Conservation (phyloP, 2,888 invertebrate species). For the Maniola hyperantus region DNA sequence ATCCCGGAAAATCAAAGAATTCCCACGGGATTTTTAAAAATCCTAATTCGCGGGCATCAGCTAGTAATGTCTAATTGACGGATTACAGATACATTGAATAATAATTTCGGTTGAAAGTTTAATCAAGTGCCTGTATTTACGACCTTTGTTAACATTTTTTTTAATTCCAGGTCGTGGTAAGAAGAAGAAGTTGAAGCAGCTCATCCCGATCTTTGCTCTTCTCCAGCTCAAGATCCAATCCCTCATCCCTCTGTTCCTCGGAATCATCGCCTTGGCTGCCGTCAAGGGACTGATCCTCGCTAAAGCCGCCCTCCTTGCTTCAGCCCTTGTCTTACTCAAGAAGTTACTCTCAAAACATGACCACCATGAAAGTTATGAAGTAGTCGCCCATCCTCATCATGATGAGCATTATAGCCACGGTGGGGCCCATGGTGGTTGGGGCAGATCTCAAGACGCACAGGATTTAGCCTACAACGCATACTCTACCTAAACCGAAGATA, state of each 20-base stretch:
- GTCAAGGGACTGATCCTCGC: slow-evolving; percentile 93
- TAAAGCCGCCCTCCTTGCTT: slow-evolving; percentile 91
- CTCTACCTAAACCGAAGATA: slow-evolving; percentile 71
- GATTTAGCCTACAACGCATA: slow-evolving; percentile 89
- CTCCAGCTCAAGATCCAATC: slow-evolving; percentile 91
- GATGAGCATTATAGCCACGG: slow-evolving; percentile 82
- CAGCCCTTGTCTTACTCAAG: slow-evolving; percentile 85
- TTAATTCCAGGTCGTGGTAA: slow-evolving; percentile 86
- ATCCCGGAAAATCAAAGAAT: no score
- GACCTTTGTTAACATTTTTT: not conserved
- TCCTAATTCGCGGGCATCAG: no score
- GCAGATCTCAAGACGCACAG: slow-evolving; percentile 85
- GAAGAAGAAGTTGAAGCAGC: slow-evolving; percentile 90
- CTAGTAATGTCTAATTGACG: no score
- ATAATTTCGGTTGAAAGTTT: no score
- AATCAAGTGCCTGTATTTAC: not conserved
- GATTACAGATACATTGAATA: no score
- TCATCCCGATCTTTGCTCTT: slow-evolving; percentile 88
- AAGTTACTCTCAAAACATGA: slow-evolving; percentile 88
- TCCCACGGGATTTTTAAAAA: no score
- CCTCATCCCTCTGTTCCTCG: slow-evolving; percentile 89
- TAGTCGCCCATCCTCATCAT: slow-evolving; percentile 87
- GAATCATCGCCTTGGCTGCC: slow-evolving; percentile 88
- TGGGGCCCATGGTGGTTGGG: slow-evolving; percentile 84
- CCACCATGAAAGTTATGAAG: slow-evolving; percentile 88